Base-by-base conservation (phyloP, 2,797 vertebrate species). In the Oreochromis mossambicus region DNA sequence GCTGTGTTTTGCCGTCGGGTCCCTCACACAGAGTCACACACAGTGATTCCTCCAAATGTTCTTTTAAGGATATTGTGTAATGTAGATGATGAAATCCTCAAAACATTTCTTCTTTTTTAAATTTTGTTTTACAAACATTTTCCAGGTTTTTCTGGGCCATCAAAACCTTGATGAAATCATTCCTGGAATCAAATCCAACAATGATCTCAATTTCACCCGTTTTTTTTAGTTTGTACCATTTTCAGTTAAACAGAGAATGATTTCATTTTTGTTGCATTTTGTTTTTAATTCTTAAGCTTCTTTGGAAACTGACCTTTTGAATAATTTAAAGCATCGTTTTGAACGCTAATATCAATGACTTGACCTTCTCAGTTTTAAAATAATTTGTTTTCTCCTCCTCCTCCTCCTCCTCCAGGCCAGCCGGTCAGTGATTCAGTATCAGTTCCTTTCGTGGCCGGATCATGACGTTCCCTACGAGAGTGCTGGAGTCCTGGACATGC, bases 381-480 rank as follows among this genome's bases (percentile, higher is more conserved):
- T 48, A 3, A 48, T 32, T 73, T 12, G 17, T 48, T 12, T 46
- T 0, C 6, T 41, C 19, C 1, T 15, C n/a, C 7, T n/a, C 9
- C 5, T 26, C 38, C 2, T 76, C 8, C 21, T 32, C 55, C 56
- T 14, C 21, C 55, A 93, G 91, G 56, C 11, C 1, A 77, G 8
- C 17, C 92, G 82, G 1, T 79, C 85, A 4, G 4, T 94, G 84
- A 29, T 54, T 29, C 92, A 93, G 58, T 90, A 87, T 19, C 92
- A 94, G 86, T 94, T 88, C 55, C 32, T 91, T 15, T 90, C 92
- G 0, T 94, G 93, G 93, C 91, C 91, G 0, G 93, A 94, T 83
- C 93, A 94, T 8, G 92, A 92, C 0, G 63, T 94, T 78, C 94
- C 94, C 3, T 29, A 38, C 0, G 81, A 91, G 43, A 79, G 86